Evolutionary conservation across 1,140 invertebrate genomes (phyloP), one percentile per base, ranked within the genome.

Genomic region (Aleiodes sp.): DNA sequence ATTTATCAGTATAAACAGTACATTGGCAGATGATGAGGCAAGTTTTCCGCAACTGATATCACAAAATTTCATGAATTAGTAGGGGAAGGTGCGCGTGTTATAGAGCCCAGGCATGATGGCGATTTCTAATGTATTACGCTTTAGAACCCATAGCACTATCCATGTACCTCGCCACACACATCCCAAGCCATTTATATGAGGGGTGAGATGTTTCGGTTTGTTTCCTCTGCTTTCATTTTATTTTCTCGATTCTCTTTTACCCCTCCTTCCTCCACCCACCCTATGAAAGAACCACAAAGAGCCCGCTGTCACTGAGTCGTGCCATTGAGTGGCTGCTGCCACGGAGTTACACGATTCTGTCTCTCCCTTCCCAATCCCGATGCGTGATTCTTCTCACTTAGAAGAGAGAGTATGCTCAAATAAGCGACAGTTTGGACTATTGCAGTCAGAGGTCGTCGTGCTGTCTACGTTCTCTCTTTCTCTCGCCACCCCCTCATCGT

Each of bases 321-420:
- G 66, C 71, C 67, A 72, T 65, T 69, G 71, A 70, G 70, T 75
- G 76, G 73, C 78, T 82, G 79, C 79, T 80, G 59, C 78, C 78
- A 81, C 81, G 79, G 64, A 76, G 74, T 74, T 65, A 76, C 71
- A 73, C 72, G 70, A 71, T 77, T 76, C 72, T 72, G 73, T 71
- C 70, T 28, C 37, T 28, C 39, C 60, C 26, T 46, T 29, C 24
- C 31, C 16, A 66, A 46, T 61, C 41, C 57, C 62, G 28, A 56
- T n/a, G 35, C 56, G 71, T 67, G 68, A 61, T 65, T 65, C 56
- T 65, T 69, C 24, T 65, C 43, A 65, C 62, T 66, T 28, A n/a
- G n/a, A n/a, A n/a, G n/a, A n/a, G 41, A 14, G 43, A 52, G 19
- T 52, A 52, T 46, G 66, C 31, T 68, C 28, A 65, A 46, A 29